Evolutionary conservation across 1,140 invertebrate species (phyloP), one percentile per base, ranked within the genome.

Genomic region (Caenorhabditis brenneri): DNA sequence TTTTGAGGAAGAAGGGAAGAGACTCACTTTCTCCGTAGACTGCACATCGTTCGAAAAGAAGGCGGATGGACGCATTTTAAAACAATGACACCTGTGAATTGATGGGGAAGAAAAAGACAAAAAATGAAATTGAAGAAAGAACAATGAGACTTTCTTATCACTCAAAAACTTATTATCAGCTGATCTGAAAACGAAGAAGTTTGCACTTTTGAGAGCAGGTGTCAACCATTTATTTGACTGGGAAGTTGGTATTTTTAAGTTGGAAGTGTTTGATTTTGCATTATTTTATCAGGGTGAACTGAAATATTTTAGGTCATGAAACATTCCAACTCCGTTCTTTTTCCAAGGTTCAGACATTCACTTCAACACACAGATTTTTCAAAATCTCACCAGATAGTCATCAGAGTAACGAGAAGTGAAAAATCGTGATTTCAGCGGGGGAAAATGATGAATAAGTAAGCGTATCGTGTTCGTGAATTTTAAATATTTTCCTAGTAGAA

Each of bases 81-180:
- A 55, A 55, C 22, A 42, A 55, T 55, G 53, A 55, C 53, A 55
- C 53, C 53, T 55, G 53, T 10, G 53, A 55, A 7, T 3, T 10
- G 27, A 36, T 19, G 9, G 31, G 15, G n/a, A 65, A 65, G 19
- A 33, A 36, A 36, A 36, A n/a, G 12, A 29, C 27, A 29, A 10
- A 6, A 51, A 19, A 51, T 19, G 49, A 22, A 51, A n/a, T 5
- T 22, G 29, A 58, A 29, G 24, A 65, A 9, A 24, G 65, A 42
- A 74, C 65, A 74, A 42, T 74, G 65, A 74, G 19, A 42, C n/a
- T 74, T 27, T 42, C 65, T 74, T 74, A 74, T 74, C 65, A 74
- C 2, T 74, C 9, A 19, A 27, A 24, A 74, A 27, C 2, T 74
- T 15, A 42, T 74, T 74, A 74, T 74, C 65, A 74, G 65, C 65